Evolutionary conservation across 1,140 invertebrate species (phyloP).

Genomic region (Ceratoteleas bidentatus): DNA sequence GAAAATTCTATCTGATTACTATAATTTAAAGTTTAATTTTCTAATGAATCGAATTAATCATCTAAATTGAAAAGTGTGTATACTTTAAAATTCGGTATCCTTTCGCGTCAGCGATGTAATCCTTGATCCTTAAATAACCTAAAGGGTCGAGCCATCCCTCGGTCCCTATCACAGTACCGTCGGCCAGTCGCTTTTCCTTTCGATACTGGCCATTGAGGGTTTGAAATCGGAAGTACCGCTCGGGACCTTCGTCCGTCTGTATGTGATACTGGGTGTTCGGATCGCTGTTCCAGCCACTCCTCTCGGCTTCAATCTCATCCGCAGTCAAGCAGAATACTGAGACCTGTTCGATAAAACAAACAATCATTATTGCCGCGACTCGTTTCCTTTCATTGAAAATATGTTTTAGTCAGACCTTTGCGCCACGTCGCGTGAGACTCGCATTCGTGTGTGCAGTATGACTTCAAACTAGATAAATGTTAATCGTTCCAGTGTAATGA

Average conservation of each 20-base stretch:
- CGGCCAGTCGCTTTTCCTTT: constrained; percentile 91
- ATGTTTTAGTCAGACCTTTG: constrained; percentile 25
- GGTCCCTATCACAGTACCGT: constrained; percentile 89
- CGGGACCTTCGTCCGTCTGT: constrained; percentile 94
- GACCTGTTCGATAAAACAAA: constrained; percentile 68
- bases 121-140: constrained; percentile 89
- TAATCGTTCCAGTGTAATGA: constrained; percentile 46
- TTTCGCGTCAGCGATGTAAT: constrained; percentile 91
- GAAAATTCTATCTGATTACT: no score
- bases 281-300: constrained; percentile 82
- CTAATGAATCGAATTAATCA: no score
- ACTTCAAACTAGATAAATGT: constrained; percentile 37
- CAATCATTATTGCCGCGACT: constrained; percentile 34
- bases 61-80: neutral
- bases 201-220: constrained; percentile 93
- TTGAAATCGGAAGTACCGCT: constrained; percentile 92
- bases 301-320: no score
- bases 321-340: constrained; percentile 75
- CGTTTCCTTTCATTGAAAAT: constrained; percentile 49
- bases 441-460: constrained; percentile 17
- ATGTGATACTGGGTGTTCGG: constrained; percentile 91
- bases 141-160: constrained; percentile 89
- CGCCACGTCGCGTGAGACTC: constrained; percentile 8
- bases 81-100: constrained; percentile 89
- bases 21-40: no score